Base-by-base conservation (phyloP, 2,888 invertebrate genomes). In the Drosophila glabriapex region DNA sequence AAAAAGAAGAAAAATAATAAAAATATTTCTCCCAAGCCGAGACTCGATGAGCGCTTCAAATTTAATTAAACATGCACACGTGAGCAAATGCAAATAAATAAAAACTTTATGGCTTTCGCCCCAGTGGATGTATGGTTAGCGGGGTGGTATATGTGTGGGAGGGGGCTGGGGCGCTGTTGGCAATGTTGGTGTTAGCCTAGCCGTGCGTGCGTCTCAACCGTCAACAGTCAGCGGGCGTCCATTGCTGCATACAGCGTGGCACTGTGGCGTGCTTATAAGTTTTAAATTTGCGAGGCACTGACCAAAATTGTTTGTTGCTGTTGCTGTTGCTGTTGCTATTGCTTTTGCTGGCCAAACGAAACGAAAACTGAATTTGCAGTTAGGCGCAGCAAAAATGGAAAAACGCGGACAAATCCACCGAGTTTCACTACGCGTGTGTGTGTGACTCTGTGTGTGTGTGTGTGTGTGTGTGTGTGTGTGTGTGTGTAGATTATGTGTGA, bases 61-160 rank as follows among this genome's bases (percentile, higher is more conserved):
- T 90, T 91, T 91, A 91, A 91, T 90, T 91, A 91, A 91, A 90
- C 91, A 88, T 89, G 89, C 89, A 89, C 89, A 91, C 91, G 87
- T 90, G 91, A 89, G 85, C 85, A 87, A 87, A 90, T 85, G 83
- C 81, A 91, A 90, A 91, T 91, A 89, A 90, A 90, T 91, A 90
- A 91, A 89, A 90, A 87, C 86, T 90, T 87, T 88, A 86, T 86
- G 90, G 84, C 78, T 78, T 87, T 87, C 82, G 80, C 66, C 64
- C 79, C 70, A 58, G 55, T 72, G 65, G 55, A 60, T 41, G 59
- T 25, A 46, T 50, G n/a, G 53, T 31, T 58, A 33, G 46, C 14
- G 29, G 28, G 28, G 25, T 16, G 35, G 16, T 35, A 35, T 35
- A 35, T 35, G 2, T 37, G 16, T 37, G 3, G 4, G 10, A n/a